Base-by-base conservation (phyloP, 2,888 invertebrate species). In the Thymelicus lineola region DNA sequence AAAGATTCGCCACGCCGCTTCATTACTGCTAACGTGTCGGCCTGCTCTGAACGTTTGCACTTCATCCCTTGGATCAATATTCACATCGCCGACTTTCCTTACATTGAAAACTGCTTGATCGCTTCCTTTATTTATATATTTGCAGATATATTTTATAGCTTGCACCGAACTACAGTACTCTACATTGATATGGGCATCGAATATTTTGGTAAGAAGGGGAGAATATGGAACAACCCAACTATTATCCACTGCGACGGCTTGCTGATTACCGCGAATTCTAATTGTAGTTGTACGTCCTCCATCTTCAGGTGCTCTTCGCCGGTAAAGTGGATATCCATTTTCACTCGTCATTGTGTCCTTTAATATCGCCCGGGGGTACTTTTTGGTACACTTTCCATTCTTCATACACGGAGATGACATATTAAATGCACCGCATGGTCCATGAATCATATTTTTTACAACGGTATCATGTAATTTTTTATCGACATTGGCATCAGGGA, bases 1-100 rank as follows among this genome's bases (percentile, higher is more conserved):
- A 0, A 78, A 74, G 6, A 78, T 72, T 14, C 78, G 75, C 79
- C 85, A 86, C 70, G 65, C 76, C 65, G 79, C 80, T 76, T 82
- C 82, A 36, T 73, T 73, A 15, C 75, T 74, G 35, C 80, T 82
- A 14, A 84, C 75, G 72, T 82, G 82, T 15, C 82, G 66, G 12
- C 82, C 83, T 45, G 67, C 65, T 70, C 75, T 75, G 76, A 66
- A 83, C 48, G 73, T 75, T 66, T 74, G 65, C n/a, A 82, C 77
- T 74, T 85, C 82, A 73, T 79, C 73, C 71, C 68, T 66, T 12
- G 67, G 62, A 72, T 68, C 38, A 10, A 38, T 38, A 66, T 72
- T 59, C 66, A 69, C 67, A 58, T 71, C 64, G n/a, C 50, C 68
- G 50, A 57, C 50, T 60, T 73, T 61, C 62, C 61, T 70, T 17